A percentile compares a stretch with the other conserved stretches of the same genome.
These are phyloP conservation scores for Drosophila nigrodunni DNA, from an alignment of 1,140 invertebrate species.

Conservation along the genomic window DNA sequence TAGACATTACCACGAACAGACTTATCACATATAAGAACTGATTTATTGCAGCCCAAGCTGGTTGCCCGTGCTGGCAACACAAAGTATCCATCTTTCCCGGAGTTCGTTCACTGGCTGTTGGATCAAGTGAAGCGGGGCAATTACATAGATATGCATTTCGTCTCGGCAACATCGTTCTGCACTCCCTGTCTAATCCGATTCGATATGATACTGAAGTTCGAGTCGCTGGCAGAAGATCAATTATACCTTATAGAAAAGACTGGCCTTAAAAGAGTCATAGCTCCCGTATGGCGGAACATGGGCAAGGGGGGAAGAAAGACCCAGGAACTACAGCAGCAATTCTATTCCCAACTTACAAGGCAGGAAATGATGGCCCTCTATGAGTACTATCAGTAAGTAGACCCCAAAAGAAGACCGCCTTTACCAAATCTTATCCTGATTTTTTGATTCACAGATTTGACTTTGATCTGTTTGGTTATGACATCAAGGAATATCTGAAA, in stretches of 20 bases:
- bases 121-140: slow-evolving; percentile 87
- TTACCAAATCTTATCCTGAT: background rate
- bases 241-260: slow-evolving; percentile 92
- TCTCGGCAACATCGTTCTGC: slow-evolving; percentile 93
- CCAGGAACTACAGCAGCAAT: slow-evolving; percentile 89
- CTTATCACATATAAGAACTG: background rate
- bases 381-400: slow-evolving; percentile 90
- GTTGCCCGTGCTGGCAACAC: slow-evolving; percentile 76
- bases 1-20: background rate
- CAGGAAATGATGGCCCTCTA: slow-evolving; percentile 91
- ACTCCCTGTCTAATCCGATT: slow-evolving; percentile 95
- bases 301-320: slow-evolving; percentile 89
- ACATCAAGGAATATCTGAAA: slow-evolving; percentile 89
- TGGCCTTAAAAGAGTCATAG: slow-evolving; percentile 90
- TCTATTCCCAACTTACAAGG: slow-evolving; percentile 91
- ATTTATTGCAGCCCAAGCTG: slow-evolving; percentile 42
- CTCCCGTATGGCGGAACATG: slow-evolving; percentile 92
- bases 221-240: slow-evolving; percentile 94
- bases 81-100: slow-evolving; percentile 90
- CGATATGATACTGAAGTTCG: slow-evolving; percentile 94
- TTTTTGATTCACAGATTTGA: slow-evolving; percentile 88
- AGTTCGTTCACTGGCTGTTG: slow-evolving; percentile 91
- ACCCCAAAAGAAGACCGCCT: background rate
- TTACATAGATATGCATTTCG: slow-evolving; percentile 96
- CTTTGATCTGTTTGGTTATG: slow-evolving; percentile 94